phyloP scores from a whole-genome alignment of 2,888 invertebrate genomes.

The Epistrophe eligans region DNA sequence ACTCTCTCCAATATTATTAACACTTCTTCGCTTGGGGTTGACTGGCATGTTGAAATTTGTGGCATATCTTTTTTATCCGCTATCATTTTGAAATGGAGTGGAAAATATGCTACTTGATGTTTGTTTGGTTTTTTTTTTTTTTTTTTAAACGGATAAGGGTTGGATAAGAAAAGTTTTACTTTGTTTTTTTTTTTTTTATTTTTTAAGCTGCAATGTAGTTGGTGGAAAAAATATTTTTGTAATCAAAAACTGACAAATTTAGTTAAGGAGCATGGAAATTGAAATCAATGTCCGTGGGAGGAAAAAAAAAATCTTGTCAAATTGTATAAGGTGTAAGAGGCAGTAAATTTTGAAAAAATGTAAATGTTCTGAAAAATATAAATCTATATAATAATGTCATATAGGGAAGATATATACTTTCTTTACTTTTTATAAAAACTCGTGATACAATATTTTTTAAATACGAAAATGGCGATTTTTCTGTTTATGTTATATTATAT shows the following conservation, averaged over 20 bases:
- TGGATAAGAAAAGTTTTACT: background rate
- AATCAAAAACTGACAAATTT: conserved; percentile 3
- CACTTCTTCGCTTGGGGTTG: conserved; percentile 22
- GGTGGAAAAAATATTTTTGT: background rate
- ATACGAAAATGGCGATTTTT: too few relatives aligned
- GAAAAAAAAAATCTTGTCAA: background rate
- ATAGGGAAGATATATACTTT: too few relatives aligned
- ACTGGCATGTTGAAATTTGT: conserved; percentile 25
- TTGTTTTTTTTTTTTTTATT: conserved; percentile 2
- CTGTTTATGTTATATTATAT: too few relatives aligned
- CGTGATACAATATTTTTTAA: too few relatives aligned
- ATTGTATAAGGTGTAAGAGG: background rate
- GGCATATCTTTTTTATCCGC: conserved; percentile 31
- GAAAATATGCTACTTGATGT: conserved; percentile 65
- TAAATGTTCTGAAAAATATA: too few relatives aligned
- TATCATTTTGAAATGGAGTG: conserved; percentile 49
- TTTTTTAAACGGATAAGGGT: conserved; percentile 12
- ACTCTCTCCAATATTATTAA: conserved; percentile 26
- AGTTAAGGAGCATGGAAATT: background rate
- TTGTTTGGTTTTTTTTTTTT: background rate
- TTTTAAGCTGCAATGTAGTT: background rate
- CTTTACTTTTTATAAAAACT: too few relatives aligned
- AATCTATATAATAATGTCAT: too few relatives aligned
- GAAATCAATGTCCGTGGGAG: background rate
- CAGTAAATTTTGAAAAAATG: too few relatives aligned